Evolutionary conservation across 2,888 invertebrate genomes (phyloP).

Genomic region (Clostera curtula): DNA sequence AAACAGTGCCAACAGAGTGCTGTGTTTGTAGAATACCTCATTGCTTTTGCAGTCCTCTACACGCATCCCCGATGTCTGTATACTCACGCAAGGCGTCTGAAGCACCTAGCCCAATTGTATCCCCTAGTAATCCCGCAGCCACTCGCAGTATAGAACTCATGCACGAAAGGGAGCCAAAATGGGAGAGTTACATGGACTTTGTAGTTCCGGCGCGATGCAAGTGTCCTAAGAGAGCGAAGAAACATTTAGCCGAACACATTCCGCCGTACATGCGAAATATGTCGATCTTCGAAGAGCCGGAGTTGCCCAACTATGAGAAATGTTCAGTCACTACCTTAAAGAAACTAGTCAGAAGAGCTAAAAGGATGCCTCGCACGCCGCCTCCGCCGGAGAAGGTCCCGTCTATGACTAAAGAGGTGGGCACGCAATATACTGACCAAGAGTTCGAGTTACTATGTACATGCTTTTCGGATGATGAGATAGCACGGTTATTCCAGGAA

Average conservation of each 20-base stretch:
- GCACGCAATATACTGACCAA: slow-evolving; percentile 43
- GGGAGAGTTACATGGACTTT: slow-evolving; percentile 44
- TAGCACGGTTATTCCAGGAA: slow-evolving; percentile 25
- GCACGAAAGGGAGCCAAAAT: slow-evolving; percentile 51
- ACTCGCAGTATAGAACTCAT: slow-evolving; percentile 29
- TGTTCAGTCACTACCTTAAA: slow-evolving; percentile 38
- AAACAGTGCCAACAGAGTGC: slow-evolving; percentile 32
- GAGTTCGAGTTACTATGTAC: slow-evolving; percentile 44
- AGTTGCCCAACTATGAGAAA: slow-evolving; percentile 45
- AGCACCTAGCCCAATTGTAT: slow-evolving; percentile 13
- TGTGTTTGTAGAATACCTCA: slow-evolving; percentile 39
- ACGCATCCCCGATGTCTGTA: slow-evolving; percentile 15
- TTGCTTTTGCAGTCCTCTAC: slow-evolving; percentile 37
- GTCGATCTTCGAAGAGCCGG: slow-evolving; percentile 37
- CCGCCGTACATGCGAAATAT: slow-evolving; percentile 53
- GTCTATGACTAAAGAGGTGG: slow-evolving; percentile 33
- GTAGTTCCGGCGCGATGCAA: slow-evolving; percentile 36
- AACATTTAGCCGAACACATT: slow-evolving; percentile 45
- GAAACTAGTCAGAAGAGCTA: slow-evolving; percentile 36
- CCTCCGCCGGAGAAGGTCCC: slow-evolving; percentile 16
- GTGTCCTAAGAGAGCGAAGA: slow-evolving; percentile 45
- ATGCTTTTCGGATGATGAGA: slow-evolving; percentile 45
- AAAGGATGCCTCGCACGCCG: slow-evolving; percentile 17
- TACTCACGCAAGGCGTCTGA: slow-evolving; percentile 1
- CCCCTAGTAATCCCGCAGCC: slow-evolving; percentile 30